These are phyloP conservation scores for Rhizoglyphus robini DNA, from an alignment of 1,140 invertebrate species.

Conservation along the genomic window DNA sequence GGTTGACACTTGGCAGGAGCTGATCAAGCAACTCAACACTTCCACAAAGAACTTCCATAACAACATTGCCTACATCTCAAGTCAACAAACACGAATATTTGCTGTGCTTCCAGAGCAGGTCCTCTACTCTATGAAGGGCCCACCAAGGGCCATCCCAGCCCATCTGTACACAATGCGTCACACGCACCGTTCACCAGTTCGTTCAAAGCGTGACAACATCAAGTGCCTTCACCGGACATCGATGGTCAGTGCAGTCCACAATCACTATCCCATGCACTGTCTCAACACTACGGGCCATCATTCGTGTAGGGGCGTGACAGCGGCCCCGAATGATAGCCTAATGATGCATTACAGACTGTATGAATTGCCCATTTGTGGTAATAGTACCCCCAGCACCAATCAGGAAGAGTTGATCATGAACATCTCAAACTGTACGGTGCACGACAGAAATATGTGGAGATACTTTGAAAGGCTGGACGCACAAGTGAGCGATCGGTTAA, in stretches of 20 bases:
- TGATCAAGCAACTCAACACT: neutral
- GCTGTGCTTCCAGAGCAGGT: too few species aligned
- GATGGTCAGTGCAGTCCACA: neutral
- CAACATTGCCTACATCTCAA: neutral
- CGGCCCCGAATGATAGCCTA: too few species aligned
- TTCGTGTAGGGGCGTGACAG: neutral
- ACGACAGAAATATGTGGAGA: neutral
- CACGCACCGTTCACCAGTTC: neutral
- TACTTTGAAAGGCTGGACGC: neutral
- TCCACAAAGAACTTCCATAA: neutral
- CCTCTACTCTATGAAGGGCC: neutral
- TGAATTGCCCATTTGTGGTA: neutral
- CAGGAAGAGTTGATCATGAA: neutral
- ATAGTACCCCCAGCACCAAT: neutral
- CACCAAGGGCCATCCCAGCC: neutral
- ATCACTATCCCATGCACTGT: constrained; percentile 53
- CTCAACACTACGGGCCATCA: too few species aligned
- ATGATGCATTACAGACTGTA: too few species aligned
- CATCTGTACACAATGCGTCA: neutral
- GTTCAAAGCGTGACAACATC: neutral
- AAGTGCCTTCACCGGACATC: neutral
- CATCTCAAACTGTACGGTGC: neutral
- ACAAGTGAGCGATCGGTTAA: neutral
- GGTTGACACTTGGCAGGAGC: neutral
- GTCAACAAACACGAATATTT: neutral